Conservation (phyloP, 2,797 vertebrate species). For the Sebastes melanostomus region DNA sequence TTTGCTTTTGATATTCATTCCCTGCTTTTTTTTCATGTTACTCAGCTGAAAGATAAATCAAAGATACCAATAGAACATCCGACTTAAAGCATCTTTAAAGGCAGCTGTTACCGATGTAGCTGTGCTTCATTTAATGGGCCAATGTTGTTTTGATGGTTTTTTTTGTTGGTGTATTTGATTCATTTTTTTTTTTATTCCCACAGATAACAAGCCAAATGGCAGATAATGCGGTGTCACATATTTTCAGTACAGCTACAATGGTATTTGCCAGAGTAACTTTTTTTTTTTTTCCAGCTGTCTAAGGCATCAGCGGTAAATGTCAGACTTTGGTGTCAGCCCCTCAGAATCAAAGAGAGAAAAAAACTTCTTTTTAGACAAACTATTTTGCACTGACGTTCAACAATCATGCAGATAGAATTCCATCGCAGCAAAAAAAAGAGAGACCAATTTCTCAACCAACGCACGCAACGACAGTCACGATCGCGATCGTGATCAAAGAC, state of each 20-base stretch:
- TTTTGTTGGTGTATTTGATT: not conserved
- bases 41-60: not conserved
- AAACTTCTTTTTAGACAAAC: constrained; percentile 3
- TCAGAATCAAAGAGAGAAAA: constrained; percentile 31
- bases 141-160: not conserved
- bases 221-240: constrained; percentile 17
- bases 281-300: constrained; percentile 12
- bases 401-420: constrained; percentile 15
- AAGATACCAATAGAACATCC: not conserved
- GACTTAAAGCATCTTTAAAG: not conserved
- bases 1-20: not conserved
- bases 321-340: constrained; percentile 32
- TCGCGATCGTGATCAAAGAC: constrained; percentile 37
- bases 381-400: constrained; percentile 26
- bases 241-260: constrained; percentile 17
- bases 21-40: not conserved
- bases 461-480: not conserved
- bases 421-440: not conserved
- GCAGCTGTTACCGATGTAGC: not conserved
- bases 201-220: constrained; percentile 13
- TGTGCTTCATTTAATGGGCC: constrained; percentile 24
- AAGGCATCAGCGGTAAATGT: constrained; percentile 24
- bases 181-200: not conserved
- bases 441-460: constrained; percentile 3
- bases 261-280: constrained; percentile 7